A percentile compares a stretch with the other conserved stretches of the same genome.
phyloP scores from a whole-genome alignment of 2,113 vertebrate species.

The Hippocampus zosterae region DNA sequence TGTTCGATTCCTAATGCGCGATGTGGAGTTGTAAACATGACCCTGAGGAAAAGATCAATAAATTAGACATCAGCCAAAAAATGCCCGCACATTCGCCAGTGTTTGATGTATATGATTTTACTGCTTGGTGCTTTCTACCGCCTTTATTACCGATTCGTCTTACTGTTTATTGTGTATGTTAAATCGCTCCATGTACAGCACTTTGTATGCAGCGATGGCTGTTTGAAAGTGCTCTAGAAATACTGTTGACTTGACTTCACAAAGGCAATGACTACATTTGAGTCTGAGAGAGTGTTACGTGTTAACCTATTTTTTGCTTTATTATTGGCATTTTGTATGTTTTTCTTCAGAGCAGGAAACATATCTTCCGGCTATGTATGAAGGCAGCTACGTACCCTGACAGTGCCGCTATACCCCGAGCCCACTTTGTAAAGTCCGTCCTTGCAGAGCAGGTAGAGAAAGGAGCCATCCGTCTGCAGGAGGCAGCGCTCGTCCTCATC shows the following conservation, averaged over 20 bases:
- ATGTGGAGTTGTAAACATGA: constrained; percentile 98
- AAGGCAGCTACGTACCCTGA: constrained; percentile 77
- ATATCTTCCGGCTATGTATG: too few relatives aligned
- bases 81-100: background rate
- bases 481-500: constrained; percentile 95
- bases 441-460: constrained; percentile 96
- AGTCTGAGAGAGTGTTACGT: background rate
- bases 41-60: constrained; percentile 73
- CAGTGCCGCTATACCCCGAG: constrained; percentile 97
- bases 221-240: too few relatives aligned
- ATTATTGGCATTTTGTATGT: too few relatives aligned
- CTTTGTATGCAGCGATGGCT: too few relatives aligned
- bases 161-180: too few relatives aligned
- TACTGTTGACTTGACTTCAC: too few relatives aligned
- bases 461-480: constrained; percentile 96
- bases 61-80: constrained; percentile 17
- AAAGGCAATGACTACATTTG: background rate
- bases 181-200: too few relatives aligned
- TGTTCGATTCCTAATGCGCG: constrained; percentile 93
- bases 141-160: too few relatives aligned
- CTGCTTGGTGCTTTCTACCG: too few relatives aligned
- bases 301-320: too few relatives aligned
- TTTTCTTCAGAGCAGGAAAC: too few relatives aligned
- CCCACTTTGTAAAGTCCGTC: constrained; percentile 98
- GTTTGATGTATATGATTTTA: background rate